Conservation (phyloP, 2,797 vertebrate species). For the Echiichthys vipera region DNA sequence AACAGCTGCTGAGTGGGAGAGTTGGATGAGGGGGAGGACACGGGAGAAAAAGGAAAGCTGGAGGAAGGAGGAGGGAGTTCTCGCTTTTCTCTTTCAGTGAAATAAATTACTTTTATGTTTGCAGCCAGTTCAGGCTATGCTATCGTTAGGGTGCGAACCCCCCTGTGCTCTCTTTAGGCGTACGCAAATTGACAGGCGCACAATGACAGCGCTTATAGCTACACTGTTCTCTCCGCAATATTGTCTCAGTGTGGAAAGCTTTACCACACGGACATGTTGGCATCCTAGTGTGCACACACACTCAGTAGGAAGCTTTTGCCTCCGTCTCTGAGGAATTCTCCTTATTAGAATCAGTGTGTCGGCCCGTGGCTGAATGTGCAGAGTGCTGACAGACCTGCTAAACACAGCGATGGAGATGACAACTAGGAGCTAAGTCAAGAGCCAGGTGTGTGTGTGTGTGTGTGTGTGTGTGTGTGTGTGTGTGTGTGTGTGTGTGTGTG, state of each 20-base stretch:
- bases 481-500: neutral
- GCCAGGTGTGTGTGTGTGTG: conserved; percentile 23
- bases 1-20: conserved; percentile 82
- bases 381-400: conserved; percentile 49
- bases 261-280: neutral
- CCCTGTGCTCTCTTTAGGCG: conserved; percentile 35
- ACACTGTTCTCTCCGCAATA: conserved; percentile 17
- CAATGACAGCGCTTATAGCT: conserved; percentile 54
- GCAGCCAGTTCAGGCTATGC: conserved; percentile 49
- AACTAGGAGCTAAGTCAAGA: conserved; percentile 37
- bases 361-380: conserved; percentile 12
- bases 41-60: conserved; percentile 45
- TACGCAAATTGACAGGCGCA: conserved; percentile 51
- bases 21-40: conserved; percentile 36
- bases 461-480: neutral
- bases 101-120: conserved; percentile 82
- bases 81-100: conserved; percentile 70
- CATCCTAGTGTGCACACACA: neutral
- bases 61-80: conserved; percentile 28
- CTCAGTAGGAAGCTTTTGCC: neutral
- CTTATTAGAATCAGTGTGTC: conserved; percentile 15
- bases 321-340: conserved; percentile 40
- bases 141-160: conserved; percentile 41
- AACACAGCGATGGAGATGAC: conserved; percentile 49
- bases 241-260: neutral